Evolutionary conservation across 2,113 vertebrate species (phyloP).

Genomic region (Xyliphius kryptos): DNA sequence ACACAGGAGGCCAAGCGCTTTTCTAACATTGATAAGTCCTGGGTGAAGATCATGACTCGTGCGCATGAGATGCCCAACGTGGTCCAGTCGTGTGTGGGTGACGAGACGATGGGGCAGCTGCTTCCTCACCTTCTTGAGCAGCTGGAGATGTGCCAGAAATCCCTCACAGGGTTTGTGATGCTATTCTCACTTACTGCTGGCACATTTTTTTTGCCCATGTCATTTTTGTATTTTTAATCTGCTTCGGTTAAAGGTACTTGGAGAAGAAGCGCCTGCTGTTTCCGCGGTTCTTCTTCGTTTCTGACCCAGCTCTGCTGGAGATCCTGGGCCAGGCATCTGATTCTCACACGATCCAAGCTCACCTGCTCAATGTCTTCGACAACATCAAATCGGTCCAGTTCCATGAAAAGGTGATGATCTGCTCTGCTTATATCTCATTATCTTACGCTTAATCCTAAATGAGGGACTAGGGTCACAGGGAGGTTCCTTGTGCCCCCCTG

Average conservation of each 20-base stretch:
- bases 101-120: conserved; percentile 89
- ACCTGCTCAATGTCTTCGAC: conserved; percentile 92
- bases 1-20: conserved; percentile 90
- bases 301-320: conserved; percentile 89
- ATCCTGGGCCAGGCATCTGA: conserved; percentile 95
- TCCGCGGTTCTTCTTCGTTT: conserved; percentile 96
- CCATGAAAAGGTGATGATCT: conserved; percentile 76
- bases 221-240: not conserved
- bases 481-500: too few species aligned
- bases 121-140: conserved; percentile 90
- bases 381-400: conserved; percentile 86
- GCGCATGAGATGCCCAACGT: conserved; percentile 88
- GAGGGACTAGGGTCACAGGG: too few species aligned
- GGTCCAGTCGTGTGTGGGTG: conserved; percentile 87
- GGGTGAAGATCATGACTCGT: conserved; percentile 93
- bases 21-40: conserved; percentile 94
- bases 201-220: not conserved
- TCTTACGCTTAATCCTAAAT: too few species aligned
- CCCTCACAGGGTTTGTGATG: conserved; percentile 86
- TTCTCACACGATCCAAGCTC: conserved; percentile 89
- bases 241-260: conserved; percentile 71
- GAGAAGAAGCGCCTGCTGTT: conserved; percentile 92
- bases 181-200: not conserved
- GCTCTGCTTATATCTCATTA: not conserved
- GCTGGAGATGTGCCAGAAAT: conserved; percentile 95